Percentiles rank a stretch among this genome's conserved stretches.
These are phyloP conservation scores for Heliconius hortense DNA, from an alignment of 2,888 invertebrate species.

Conservation along the genomic window DNA sequence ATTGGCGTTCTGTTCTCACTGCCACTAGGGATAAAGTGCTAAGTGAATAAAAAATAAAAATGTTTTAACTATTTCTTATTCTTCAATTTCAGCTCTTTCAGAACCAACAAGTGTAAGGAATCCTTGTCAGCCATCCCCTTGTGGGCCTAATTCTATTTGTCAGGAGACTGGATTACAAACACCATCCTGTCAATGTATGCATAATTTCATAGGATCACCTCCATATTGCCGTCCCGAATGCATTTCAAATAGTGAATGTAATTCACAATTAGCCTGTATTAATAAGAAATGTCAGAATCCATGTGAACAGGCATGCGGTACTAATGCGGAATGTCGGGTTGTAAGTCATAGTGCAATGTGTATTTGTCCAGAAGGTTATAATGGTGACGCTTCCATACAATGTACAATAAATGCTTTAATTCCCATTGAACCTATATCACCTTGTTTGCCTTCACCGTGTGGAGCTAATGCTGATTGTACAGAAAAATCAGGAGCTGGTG, in stretches of 20 bases:
- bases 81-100: conserved; percentile 53
- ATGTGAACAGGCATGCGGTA: conserved; percentile 87
- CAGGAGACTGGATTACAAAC: conserved; percentile 77
- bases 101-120: conserved; percentile 65
- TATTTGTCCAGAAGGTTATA: conserved; percentile 85
- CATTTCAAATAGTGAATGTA: conserved; percentile 86
- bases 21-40: too few species aligned
- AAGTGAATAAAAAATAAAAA: conserved; percentile 4
- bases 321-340: conserved; percentile 88
- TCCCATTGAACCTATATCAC: conserved; percentile 66
- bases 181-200: conserved; percentile 87
- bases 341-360: conserved; percentile 89
- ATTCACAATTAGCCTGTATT: conserved; percentile 85
- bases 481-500: conserved; percentile 81
- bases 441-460: conserved; percentile 84
- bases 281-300: conserved; percentile 90
- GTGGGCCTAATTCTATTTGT: conserved; percentile 87
- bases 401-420: conserved; percentile 69
- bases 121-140: conserved; percentile 89
- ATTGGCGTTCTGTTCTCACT: too few species aligned
- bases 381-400: conserved; percentile 88
- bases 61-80: neutral
- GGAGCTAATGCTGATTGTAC: conserved; percentile 84
- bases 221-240: conserved; percentile 89
- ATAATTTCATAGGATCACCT: conserved; percentile 85